Evolutionary conservation across 2,797 vertebrate genomes (phyloP), one percentile per base, ranked within the genome.

Genomic region (Malacoctenus gilli): DNA sequence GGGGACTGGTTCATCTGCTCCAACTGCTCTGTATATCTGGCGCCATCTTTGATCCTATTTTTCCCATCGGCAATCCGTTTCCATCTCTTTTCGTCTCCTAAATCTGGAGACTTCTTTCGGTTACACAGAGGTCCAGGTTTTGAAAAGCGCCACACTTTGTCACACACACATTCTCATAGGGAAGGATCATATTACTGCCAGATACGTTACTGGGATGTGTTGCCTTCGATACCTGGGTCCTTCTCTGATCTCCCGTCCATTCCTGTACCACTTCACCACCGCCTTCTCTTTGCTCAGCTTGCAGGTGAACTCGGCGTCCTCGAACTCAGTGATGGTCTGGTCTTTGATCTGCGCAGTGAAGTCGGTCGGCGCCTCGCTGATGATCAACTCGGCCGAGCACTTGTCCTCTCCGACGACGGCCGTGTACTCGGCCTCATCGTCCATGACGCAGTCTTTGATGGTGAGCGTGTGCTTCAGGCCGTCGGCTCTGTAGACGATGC

Each of bases 281-380:
- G 96, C 94, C 85, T 95, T 98, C 78, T 99, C 97, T 77, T 98
- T 98, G 71, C 94, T 95, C 61, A 99, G 87, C 67, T 96, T 94
- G 85, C 97, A 99, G 1, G 85, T 91, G 79, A 99, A 99, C 85
- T 95, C 89, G 0, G 96, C 97, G 3, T 99, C 96, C 58, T 99
- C 96, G 44, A 99, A 99, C 88, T 99, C 97, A 0, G 94, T 97
- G 82, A 98, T 92, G 0, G 96, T 99, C 88, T 97, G 96, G 77
- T 99, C 97, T 82, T 86, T 94, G 9, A 99, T 91, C 76, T 94
- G 93, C 1, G 93, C 87, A 0, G 91, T 89, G 83, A 99, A 99
- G 80, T 99, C 97, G 1, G 97, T 92, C 0, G 97, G 97, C 0
- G 97, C 97, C 84, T 99, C 97, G 22, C 95, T 95, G 79, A 99